Base-by-base conservation (phyloP, 1,140 invertebrate species). In the Paralvinella palmiformis region DNA sequence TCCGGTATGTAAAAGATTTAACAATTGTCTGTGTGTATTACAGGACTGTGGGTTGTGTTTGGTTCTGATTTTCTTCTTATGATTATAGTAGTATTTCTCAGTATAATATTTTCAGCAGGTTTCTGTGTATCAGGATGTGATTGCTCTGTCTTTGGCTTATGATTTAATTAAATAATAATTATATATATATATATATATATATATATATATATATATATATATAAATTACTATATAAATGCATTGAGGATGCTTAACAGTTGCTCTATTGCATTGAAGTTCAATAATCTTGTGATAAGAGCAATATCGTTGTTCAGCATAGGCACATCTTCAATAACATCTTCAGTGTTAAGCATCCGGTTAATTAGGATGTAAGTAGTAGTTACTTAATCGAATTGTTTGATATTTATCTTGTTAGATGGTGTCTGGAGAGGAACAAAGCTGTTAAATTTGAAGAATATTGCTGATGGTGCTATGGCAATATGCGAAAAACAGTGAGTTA, bases 381-480 rank as follows among this genome's bases (percentile, higher is more conserved):
- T 41, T 41, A n/a, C 37, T 41, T n/a, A 10, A 13, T 41, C n/a
- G n/a, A 41, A 13, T 41, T 41, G 10, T 13, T n/a, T 13, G n/a
- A 13, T 41, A n/a, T 13, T n/a, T 10, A 41, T 41, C 37, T 41
- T 67, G 13, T 17, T 65, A 73, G 92, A 95, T 77, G 64, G 64
- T 13, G 50, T 36, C 2, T 66, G 64, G 64, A 58, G 85, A 37
- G 84, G 83, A 27, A 83, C 83, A 2, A 81, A 80, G 66, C 58
- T 69, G 0, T 79, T 85, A 17, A 72, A 81, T 24, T 70, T 86
- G 63, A 85, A 85, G 70, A 73, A 80, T 58, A 80, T 74, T 13
- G 84, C 84, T 3, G 83, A 85, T 71, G 72, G 68, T 1, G 84
- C 85, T 13, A 72, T 86, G 4, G 68, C 68, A 6, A 70, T 71